phyloP scores from a whole-genome alignment of 2,797 vertebrate genomes.

The Anguilla pacifica region DNA sequence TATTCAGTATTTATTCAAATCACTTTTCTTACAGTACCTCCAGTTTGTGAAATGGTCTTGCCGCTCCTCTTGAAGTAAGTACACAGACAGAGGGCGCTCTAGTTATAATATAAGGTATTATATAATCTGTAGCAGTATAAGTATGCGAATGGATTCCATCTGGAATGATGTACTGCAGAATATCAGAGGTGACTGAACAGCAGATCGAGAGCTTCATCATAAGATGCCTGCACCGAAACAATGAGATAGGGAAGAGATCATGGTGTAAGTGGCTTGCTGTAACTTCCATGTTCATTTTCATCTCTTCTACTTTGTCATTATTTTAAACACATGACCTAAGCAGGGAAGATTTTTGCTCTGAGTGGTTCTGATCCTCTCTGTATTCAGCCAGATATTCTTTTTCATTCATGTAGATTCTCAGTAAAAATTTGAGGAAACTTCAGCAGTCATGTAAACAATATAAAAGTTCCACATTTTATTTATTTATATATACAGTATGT shows the following conservation, averaged over 20 bases:
- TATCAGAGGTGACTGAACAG: background rate
- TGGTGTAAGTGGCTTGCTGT: background rate
- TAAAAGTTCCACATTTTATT: background rate
- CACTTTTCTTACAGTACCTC: background rate
- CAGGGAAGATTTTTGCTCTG: background rate
- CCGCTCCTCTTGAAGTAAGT: background rate
- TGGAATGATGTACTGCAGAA: background rate
- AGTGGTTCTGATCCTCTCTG: background rate
- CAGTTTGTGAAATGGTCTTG: background rate
- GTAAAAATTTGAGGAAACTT: no score
- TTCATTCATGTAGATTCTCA: no score
- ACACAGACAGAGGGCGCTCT: background rate
- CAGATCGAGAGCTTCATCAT: background rate
- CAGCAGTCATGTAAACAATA: no score
- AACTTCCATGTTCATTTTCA: background rate
- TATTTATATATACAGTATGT: background rate
- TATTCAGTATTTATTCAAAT: background rate
- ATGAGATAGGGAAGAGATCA: background rate
- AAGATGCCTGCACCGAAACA: background rate
- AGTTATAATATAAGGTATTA: background rate
- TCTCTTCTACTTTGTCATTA: background rate
- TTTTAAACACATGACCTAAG: background rate
- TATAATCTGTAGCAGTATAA: background rate
- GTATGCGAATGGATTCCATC: background rate
- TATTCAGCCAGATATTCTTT: no score